These are phyloP conservation scores for Ornithoptera priamus DNA, from an alignment of 2,888 invertebrate genomes.

Conservation along the genomic window DNA sequence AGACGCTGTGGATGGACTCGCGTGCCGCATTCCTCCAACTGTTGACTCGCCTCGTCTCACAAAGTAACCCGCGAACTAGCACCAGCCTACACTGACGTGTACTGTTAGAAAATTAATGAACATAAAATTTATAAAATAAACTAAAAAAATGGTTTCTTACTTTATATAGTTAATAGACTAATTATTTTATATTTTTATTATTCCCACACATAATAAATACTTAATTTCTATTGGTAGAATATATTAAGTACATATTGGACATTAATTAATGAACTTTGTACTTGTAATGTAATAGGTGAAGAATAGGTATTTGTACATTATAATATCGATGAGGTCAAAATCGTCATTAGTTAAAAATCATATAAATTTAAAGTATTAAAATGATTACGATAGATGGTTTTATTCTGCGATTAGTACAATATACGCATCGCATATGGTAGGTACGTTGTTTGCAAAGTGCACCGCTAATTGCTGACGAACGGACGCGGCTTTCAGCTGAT, in stretches of 20 bases:
- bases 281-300: too few species aligned
- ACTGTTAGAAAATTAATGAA: constrained; percentile 39
- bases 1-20: constrained; percentile 43
- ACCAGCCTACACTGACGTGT: constrained; percentile 34
- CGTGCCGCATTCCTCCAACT: constrained; percentile 66
- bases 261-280: too few species aligned
- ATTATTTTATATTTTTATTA: neutral
- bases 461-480: constrained; percentile 67
- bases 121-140: neutral
- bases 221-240: neutral
- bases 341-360: neutral
- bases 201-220: neutral
- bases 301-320: too few species aligned
- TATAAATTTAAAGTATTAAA: neutral
- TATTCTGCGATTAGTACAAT: constrained; percentile 15
- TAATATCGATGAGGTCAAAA: too few species aligned
- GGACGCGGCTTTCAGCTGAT: constrained; percentile 53
- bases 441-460: constrained; percentile 61
- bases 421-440: constrained; percentile 35
- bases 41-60: constrained; percentile 60
- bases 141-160: neutral
- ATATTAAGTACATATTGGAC: neutral
- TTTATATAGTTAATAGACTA: neutral
- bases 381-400: neutral
- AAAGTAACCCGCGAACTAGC: constrained; percentile 51